Evolutionary conservation across 2,113 vertebrate species (phyloP).

Genomic region (Himantopus leucocephalus): DNA sequence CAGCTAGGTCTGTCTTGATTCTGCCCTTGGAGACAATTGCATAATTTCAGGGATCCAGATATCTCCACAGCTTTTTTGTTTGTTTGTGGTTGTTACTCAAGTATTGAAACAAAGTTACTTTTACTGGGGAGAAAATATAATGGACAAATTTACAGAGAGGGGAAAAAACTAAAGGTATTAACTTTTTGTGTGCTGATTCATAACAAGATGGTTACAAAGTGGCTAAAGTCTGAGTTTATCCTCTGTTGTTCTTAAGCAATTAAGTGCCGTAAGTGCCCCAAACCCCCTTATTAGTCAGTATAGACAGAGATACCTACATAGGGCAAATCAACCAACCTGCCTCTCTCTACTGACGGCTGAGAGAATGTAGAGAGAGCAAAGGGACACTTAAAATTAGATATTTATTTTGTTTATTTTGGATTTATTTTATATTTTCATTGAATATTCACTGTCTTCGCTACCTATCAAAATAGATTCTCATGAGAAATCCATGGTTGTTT

Average conservation of each 20-base stretch:
- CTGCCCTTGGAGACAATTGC: background rate
- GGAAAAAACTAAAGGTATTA: background rate
- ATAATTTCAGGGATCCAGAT: background rate
- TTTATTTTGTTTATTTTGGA: background rate
- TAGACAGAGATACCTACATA: background rate
- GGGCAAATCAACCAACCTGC: background rate
- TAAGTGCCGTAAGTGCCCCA: too few relatives aligned
- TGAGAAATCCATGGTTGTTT: background rate
- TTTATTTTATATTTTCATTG: background rate
- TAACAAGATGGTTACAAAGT: background rate
- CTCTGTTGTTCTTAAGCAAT: too few relatives aligned
- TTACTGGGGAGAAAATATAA: background rate
- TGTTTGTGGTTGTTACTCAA: background rate
- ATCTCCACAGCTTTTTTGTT: background rate
- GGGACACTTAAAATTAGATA: background rate
- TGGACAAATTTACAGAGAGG: background rate
- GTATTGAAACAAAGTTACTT: background rate
- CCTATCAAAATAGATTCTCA: background rate
- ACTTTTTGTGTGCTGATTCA: background rate
- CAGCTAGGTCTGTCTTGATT: background rate
- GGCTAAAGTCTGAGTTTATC: background rate
- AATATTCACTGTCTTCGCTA: background rate
- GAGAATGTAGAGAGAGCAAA: background rate
- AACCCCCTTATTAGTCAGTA: too few relatives aligned
- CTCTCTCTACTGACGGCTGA: background rate